phyloP scores from a whole-genome alignment of 2,797 vertebrate genomes.

The Myotis myotis region DNA sequence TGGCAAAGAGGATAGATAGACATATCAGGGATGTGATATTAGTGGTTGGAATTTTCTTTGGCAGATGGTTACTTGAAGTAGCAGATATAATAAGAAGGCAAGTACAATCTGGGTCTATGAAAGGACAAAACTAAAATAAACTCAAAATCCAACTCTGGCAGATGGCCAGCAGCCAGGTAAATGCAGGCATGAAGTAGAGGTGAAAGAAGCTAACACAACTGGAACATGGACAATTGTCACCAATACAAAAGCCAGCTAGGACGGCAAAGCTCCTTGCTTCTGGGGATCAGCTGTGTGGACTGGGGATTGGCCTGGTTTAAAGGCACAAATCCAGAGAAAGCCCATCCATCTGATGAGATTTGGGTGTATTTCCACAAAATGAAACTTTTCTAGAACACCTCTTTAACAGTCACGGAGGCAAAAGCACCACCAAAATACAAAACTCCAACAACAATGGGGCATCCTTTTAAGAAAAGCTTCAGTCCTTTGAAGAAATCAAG shows the following conservation, averaged over 20 bases:
- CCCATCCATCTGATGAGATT: background rate
- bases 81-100: background rate
- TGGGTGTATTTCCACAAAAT: background rate
- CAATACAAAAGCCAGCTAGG: background rate
- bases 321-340: background rate
- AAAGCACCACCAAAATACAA: background rate
- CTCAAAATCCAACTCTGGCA: background rate
- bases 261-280: background rate
- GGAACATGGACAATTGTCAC: background rate
- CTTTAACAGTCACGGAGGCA: slow-evolving; percentile 7
- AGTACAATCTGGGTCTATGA: background rate
- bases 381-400: background rate
- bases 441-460: background rate
- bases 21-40: background rate
- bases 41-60: background rate
- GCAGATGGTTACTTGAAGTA: background rate
- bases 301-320: background rate
- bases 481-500: background rate
- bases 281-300: background rate
- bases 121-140: background rate
- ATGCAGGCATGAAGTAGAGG: background rate
- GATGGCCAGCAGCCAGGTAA: background rate
- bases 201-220: background rate
- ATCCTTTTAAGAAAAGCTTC: slow-evolving; percentile 5
- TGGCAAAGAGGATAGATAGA: background rate